Evolutionary conservation across 2,797 vertebrate species (phyloP).

Genomic region (Eutrigla gurnardus): DNA sequence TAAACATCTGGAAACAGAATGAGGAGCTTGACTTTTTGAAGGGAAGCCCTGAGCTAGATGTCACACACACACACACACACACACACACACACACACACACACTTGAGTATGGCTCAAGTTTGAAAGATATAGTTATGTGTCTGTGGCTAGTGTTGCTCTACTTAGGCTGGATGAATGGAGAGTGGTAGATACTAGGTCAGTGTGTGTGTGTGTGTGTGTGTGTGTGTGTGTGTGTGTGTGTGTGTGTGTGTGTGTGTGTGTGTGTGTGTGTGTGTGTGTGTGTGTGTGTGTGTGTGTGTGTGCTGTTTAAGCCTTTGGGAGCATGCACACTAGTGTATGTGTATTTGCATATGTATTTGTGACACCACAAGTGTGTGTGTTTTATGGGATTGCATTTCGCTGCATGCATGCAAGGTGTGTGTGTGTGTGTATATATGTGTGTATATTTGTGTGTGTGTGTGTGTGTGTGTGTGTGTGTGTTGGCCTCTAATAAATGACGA

Average conservation of each 20-base stretch:
- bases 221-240: background rate
- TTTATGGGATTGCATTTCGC: slow-evolving; percentile 38
- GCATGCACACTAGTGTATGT: slow-evolving; percentile 27
- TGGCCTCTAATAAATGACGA: slow-evolving; percentile 82
- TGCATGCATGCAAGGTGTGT: slow-evolving; percentile 35
- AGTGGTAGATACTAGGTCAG: slow-evolving; percentile 73
- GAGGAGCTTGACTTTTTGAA: slow-evolving; percentile 56
- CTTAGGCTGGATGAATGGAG: slow-evolving; percentile 80
- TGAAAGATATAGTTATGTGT: slow-evolving; percentile 73
- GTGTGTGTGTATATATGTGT: slow-evolving; percentile 27
- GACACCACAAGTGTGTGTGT: slow-evolving; percentile 33
- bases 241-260: slow-evolving; percentile 33
- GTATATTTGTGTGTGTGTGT: slow-evolving; percentile 31
- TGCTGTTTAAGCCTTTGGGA: slow-evolving; percentile 12
- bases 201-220: slow-evolving; percentile 34
- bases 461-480: slow-evolving; percentile 41
- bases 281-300: background rate
- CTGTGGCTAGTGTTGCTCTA: slow-evolving; percentile 78
- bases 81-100: slow-evolving; percentile 29
- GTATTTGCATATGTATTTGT: slow-evolving; percentile 67
- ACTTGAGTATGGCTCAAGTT: slow-evolving; percentile 54
- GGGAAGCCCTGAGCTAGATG: slow-evolving; percentile 63
- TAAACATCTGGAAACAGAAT: slow-evolving; percentile 74
- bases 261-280: slow-evolving; percentile 54
- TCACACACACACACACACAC: slow-evolving; percentile 34